Evolutionary conservation across 1,140 invertebrate genomes (phyloP).

Genomic region (Metaphire vulgaris): DNA sequence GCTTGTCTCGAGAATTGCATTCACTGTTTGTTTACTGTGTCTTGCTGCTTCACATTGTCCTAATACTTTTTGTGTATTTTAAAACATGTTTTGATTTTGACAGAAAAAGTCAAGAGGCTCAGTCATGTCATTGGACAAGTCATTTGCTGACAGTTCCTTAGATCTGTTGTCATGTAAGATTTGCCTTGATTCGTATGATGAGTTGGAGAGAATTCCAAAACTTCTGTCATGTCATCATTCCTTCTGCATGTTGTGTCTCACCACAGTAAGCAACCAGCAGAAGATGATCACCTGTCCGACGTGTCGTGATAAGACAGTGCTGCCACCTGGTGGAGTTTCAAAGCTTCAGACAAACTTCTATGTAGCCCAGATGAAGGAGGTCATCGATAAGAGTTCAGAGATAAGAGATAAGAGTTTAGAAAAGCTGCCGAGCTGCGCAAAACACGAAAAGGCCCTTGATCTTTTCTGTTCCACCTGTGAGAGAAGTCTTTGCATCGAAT

Average conservation of each 20-base stretch:
- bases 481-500: not conserved
- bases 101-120: no score
- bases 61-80: no score
- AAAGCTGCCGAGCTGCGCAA: not conserved
- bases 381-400: not conserved
- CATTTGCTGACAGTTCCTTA: not conserved
- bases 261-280: not conserved
- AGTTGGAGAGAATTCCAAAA: not conserved
- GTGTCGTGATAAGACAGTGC: not conserved
- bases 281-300: not conserved
- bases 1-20: no score
- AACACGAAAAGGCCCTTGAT: not conserved
- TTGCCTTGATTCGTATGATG: not conserved
- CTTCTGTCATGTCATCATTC: not conserved
- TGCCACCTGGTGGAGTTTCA: not conserved
- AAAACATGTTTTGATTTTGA: no score
- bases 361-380: not conserved
- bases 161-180: not conserved
- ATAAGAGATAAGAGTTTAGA: not conserved
- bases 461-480: not conserved
- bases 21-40: no score
- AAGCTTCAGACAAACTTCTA: not conserved
- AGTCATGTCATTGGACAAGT: no score
- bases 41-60: no score
- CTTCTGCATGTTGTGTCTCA: not conserved